Conservation (phyloP, 2,888 invertebrate genomes). For the Hyles lineata region DNA sequence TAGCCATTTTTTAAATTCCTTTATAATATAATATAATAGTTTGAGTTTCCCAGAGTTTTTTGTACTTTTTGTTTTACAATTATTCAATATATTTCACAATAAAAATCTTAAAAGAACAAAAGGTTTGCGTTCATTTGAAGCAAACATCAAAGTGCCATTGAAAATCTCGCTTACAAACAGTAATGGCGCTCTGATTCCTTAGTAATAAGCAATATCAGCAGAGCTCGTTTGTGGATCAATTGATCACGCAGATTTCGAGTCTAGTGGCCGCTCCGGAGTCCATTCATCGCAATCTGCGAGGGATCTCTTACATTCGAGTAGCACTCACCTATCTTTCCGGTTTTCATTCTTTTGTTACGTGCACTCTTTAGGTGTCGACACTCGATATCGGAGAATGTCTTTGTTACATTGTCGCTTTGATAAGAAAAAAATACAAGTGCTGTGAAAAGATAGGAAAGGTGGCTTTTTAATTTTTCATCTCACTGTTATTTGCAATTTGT, state of each 20-base stretch:
- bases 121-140: not conserved
- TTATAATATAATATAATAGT: too few species aligned
- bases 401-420: constrained; percentile 77
- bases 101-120: not conserved
- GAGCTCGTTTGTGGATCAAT: constrained; percentile 70
- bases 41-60: too few species aligned
- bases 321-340: constrained; percentile 79
- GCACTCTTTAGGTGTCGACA: constrained; percentile 67
- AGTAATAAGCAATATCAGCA: constrained; percentile 47
- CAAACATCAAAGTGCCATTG: not conserved
- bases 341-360: constrained; percentile 79
- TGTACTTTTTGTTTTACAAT: too few species aligned
- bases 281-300: constrained; percentile 71
- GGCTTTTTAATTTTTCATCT: not conserved
- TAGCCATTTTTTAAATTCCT: constrained; percentile 32
- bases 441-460: constrained; percentile 27
- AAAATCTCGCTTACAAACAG: constrained; percentile 21
- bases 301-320: constrained; percentile 64
- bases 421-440: constrained; percentile 56
- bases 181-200: constrained; percentile 15
- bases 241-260: constrained; percentile 76
- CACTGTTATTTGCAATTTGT: not conserved
- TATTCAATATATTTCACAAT: too few species aligned
- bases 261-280: constrained; percentile 59
- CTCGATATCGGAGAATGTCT: constrained; percentile 72